Percentiles rank a stretch among this genome's conserved stretches.
Conservation (phyloP, 2,888 invertebrate genomes). For the Chromoteleia sp. region DNA sequence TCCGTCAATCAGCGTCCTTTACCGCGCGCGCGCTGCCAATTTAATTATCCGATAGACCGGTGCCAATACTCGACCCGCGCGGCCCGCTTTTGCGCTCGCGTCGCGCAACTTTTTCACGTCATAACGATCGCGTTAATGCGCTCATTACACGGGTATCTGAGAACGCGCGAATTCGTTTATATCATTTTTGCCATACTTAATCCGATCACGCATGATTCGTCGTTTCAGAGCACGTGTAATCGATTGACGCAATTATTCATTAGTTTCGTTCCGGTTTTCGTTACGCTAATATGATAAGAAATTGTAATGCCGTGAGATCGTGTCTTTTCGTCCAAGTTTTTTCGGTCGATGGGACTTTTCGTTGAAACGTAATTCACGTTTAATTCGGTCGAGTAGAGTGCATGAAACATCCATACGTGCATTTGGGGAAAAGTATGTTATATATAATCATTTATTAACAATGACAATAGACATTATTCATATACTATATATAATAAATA, state of each 20-base stretch:
- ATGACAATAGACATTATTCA: too few relatives aligned
- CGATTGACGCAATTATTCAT: constrained; percentile 5
- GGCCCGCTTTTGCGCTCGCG: constrained; percentile 33
- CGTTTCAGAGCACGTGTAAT: constrained; percentile 2
- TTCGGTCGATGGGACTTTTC: too few relatives aligned
- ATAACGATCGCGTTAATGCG: constrained; percentile 59
- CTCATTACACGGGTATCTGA: constrained; percentile 45
- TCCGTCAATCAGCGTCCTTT: constrained; percentile 79
- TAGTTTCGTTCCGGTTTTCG: not conserved
- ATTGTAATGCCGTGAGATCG: too few relatives aligned
- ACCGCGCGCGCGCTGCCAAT: constrained; percentile 75
- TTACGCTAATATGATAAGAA: not conserved
- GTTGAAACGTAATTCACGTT: too few relatives aligned
- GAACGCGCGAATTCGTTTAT: constrained; percentile 29
- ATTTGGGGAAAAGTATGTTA: too few relatives aligned
- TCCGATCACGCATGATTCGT: constrained; percentile 22
- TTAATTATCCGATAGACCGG: constrained; percentile 85
- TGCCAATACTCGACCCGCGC: constrained; percentile 32
- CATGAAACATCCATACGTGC: too few relatives aligned
- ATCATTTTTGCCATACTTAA: constrained; percentile 28
- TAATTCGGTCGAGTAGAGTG: too few relatives aligned
- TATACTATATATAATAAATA: too few relatives aligned
- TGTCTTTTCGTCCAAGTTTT: too few relatives aligned
- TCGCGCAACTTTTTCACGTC: constrained; percentile 51
- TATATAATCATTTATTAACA: too few relatives aligned